Percentiles rank a stretch among this genome's conserved stretches.
Conservation (phyloP, 2,797 vertebrate genomes). For the Prunella strophiata region DNA sequence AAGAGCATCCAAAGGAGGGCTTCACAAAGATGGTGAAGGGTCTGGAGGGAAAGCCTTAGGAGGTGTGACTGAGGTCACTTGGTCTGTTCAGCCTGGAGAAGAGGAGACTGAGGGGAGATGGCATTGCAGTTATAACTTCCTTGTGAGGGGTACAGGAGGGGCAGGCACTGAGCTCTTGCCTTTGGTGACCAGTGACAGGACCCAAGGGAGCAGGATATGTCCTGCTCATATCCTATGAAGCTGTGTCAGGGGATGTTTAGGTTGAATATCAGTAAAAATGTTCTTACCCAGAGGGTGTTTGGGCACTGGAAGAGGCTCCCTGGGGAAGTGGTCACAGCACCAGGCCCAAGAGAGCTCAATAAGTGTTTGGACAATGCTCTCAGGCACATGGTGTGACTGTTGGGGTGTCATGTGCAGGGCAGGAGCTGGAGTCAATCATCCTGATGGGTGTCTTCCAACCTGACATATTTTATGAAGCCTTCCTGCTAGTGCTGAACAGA, state of each 20-base stretch:
- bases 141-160: rapidly evolving
- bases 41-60: rapidly evolving
- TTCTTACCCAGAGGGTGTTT: neutral
- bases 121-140: rapidly evolving
- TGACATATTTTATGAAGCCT: neutral
- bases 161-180: rapidly evolving
- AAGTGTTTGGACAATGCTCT: neutral
- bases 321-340: neutral
- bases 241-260: neutral
- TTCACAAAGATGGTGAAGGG: rapidly evolving
- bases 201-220: neutral
- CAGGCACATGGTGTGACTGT: neutral
- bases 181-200: neutral
- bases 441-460: neutral
- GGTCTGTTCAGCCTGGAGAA: neutral
- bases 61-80: rapidly evolving
- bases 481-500: neutral
- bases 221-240: too few relatives aligned
- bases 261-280: too few relatives aligned
- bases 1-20: rapidly evolving
- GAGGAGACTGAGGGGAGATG: neutral
- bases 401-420: neutral
- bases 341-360: rapidly evolving
- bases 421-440: neutral
- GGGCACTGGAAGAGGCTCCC: neutral